Percentiles rank a stretch among this genome's conserved stretches.
Evolutionary conservation across 2,888 invertebrate species (phyloP).

Genomic region (Aphodius sticticus): DNA sequence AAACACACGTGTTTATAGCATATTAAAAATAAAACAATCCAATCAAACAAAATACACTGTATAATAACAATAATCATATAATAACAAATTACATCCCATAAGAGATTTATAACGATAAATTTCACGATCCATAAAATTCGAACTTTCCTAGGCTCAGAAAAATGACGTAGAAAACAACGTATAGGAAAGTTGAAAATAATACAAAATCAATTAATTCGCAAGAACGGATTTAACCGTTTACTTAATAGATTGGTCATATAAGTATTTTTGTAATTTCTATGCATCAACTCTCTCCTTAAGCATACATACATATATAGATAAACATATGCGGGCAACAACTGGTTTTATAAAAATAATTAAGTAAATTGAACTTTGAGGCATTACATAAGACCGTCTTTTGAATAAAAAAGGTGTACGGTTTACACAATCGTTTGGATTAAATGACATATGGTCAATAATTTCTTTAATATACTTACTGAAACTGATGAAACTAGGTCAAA

Average conservation of each 20-base stretch:
- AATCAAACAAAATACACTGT: no score
- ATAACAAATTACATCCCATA: no score
- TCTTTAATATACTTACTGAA: not conserved
- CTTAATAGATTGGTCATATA: not conserved
- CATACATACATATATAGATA: not conserved
- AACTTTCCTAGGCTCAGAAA: not conserved
- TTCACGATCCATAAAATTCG: not conserved
- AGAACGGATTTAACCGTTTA: not conserved
- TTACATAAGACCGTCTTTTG: not conserved
- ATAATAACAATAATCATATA: no score
- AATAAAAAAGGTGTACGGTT: not conserved
- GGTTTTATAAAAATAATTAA: not conserved
- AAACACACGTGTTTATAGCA: no score
- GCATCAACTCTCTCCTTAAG: not conserved
- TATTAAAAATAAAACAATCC: no score
- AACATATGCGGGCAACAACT: not conserved
- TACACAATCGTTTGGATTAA: not conserved
- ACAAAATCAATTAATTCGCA: not conserved
- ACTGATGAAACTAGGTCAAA: not conserved
- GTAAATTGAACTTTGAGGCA: not conserved
- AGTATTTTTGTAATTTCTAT: not conserved
- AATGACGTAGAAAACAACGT: not conserved
- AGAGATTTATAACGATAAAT: not conserved
- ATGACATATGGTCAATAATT: conserved; percentile 4
- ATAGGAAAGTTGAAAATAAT: not conserved